Base-by-base conservation (phyloP, 2,888 invertebrate species). In the Parelbella ahira region DNA sequence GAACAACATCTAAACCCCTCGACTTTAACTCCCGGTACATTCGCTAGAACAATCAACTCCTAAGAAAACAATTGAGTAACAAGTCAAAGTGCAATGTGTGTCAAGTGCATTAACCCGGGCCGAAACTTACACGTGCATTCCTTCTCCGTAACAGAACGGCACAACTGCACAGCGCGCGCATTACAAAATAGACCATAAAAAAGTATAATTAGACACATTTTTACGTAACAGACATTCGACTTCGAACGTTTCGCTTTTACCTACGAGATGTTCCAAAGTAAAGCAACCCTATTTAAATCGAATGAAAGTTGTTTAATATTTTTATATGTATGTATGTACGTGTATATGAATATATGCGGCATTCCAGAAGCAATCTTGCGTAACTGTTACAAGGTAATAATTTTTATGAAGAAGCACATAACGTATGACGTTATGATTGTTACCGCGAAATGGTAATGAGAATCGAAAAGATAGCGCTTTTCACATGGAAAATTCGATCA, bases 11-110 rank as follows among this genome's bases (percentile, higher is more conserved):
- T n/a, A n/a, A n/a, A n/a, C n/a, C n/a, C n/a, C n/a, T n/a, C n/a
- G n/a, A n/a, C n/a, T n/a, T n/a, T n/a, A n/a, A n/a, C n/a, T n/a
- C n/a, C n/a, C n/a, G n/a, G n/a, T n/a, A n/a, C n/a, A n/a, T n/a
- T n/a, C n/a, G n/a, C n/a, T 21, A 8, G 19, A 25, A 38, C 38
- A 38, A 38, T 37, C 29, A 39, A 27, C 25, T 30, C 10, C 10
- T 12, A 32, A 18, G 20, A 41, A 60, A 68, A 63, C 60, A 68
- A 63, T 57, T 58, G 65, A 58, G 51, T 57, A 56, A 58, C 56
- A 59, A 72, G 70, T 71, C 71, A 74, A 75, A 80, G 70, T 74
- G 76, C 76, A 77, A 63, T 63, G 56, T 61, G 46, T 69, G 75
- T 68, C 67, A 63, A 70, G 76, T 68, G 63, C 76, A 63, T 70